Conservation (phyloP, 2,888 invertebrate species). For the Drosophila koepferae region DNA sequence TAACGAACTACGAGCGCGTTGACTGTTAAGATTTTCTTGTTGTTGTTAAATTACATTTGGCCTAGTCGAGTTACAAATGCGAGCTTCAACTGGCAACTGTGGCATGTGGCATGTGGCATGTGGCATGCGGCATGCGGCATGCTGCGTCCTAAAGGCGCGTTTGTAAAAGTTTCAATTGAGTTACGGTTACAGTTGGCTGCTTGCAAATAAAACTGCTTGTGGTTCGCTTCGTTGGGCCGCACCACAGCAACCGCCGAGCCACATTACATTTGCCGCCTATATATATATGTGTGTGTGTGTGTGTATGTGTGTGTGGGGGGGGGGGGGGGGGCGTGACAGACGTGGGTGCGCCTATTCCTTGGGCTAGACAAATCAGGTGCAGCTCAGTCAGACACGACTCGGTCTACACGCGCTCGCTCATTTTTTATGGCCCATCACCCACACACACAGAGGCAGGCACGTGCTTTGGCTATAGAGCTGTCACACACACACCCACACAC, state of each 20-base stretch:
- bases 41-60: slow-evolving; percentile 45
- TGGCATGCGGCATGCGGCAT: slow-evolving; percentile 19
- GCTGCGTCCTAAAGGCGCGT: slow-evolving; percentile 23
- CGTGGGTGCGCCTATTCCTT: background rate
- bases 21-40: slow-evolving; percentile 33
- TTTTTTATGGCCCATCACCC: slow-evolving; percentile 50
- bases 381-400: slow-evolving; percentile 20
- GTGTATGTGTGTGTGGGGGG: too few relatives aligned
- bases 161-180: slow-evolving; percentile 69
- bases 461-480: slow-evolving; percentile 30
- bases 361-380: slow-evolving; percentile 11
- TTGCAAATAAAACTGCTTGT: slow-evolving; percentile 68
- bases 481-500: slow-evolving; percentile 11
- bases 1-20: slow-evolving; percentile 15
- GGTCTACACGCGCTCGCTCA: slow-evolving; percentile 49
- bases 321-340: background rate
- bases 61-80: slow-evolving; percentile 25
- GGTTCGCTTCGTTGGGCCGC: slow-evolving; percentile 32
- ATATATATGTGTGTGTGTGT: background rate
- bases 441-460: slow-evolving; percentile 6
- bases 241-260: slow-evolving; percentile 28
- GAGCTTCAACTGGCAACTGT: slow-evolving; percentile 7
- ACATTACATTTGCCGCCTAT: slow-evolving; percentile 33
- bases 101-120: slow-evolving; percentile 26
- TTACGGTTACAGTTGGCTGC: slow-evolving; percentile 52